Percentiles rank a stretch among this genome's conserved stretches.
phyloP scores from a whole-genome alignment of 2,113 vertebrate genomes.

The Cervus canadensis region DNA sequence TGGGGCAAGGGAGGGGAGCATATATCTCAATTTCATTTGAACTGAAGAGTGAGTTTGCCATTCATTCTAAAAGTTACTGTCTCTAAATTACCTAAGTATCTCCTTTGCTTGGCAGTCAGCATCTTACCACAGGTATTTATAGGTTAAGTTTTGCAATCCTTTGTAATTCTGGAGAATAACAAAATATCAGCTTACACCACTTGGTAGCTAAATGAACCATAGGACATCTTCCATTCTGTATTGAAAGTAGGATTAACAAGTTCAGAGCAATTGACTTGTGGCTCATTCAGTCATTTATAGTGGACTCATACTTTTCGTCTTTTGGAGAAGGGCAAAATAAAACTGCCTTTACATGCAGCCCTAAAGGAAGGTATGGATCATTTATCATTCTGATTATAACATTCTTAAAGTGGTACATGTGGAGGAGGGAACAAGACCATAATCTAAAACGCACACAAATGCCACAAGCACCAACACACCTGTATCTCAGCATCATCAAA shows the following conservation, averaged over 20 bases:
- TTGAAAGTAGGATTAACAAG: slow-evolving; percentile 68
- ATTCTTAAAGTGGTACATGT: slow-evolving; percentile 51
- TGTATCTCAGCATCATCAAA: background rate
- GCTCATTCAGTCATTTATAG: slow-evolving; percentile 57
- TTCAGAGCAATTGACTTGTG: slow-evolving; percentile 67
- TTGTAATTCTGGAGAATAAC: slow-evolving; percentile 30
- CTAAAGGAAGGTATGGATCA: slow-evolving; percentile 54
- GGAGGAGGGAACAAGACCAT: background rate
- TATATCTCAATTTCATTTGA: background rate
- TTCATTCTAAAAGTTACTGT: slow-evolving; percentile 56
- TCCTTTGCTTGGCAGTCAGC: background rate
- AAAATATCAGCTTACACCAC: slow-evolving; percentile 55
- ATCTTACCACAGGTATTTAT: slow-evolving; percentile 4
- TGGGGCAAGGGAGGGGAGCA: background rate
- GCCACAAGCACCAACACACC: background rate
- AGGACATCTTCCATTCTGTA: slow-evolving; percentile 61
- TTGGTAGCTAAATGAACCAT: slow-evolving; percentile 46
- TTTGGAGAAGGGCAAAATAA: slow-evolving; percentile 53
- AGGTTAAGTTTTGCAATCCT: slow-evolving; percentile 52
- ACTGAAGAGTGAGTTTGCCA: slow-evolving; percentile 18
- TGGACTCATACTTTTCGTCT: slow-evolving; percentile 67
- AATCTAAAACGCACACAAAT: slow-evolving; percentile 1
- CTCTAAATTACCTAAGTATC: background rate
- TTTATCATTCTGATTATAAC: slow-evolving; percentile 50
- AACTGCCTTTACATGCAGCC: slow-evolving; percentile 54